Conservation (phyloP, 1,140 invertebrate species). For the Drosophila nigromelanica region DNA sequence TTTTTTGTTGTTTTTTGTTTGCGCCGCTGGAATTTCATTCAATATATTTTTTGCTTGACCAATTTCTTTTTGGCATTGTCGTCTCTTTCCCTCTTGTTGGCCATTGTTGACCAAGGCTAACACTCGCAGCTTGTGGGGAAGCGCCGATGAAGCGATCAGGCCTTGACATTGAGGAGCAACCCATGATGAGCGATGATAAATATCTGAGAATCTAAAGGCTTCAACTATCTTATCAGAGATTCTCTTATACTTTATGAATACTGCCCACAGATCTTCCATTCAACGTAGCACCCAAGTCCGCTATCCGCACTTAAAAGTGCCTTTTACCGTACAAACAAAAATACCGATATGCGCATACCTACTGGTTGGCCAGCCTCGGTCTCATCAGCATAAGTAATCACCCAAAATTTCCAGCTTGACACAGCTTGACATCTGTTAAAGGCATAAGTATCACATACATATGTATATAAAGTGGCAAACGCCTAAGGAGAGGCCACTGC, state of each 20-base stretch:
- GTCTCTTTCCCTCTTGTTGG: constrained; percentile 23
- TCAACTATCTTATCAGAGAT: too few relatives aligned
- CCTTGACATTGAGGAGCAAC: constrained; percentile 66
- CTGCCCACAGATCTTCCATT: too few relatives aligned
- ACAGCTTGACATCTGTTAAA: constrained; percentile 70
- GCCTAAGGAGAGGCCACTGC: constrained; percentile 56
- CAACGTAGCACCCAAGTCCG: too few relatives aligned
- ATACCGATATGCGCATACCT: too few relatives aligned
- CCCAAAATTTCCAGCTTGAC: constrained; percentile 56
- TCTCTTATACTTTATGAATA: too few relatives aligned
- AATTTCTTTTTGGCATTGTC: constrained; percentile 69
- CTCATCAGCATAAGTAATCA: constrained; percentile 46
- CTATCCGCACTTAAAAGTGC: too few relatives aligned
- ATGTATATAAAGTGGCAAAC: constrained; percentile 46
- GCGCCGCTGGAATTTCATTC: constrained; percentile 75
- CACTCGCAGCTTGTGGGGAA: constrained; percentile 2
- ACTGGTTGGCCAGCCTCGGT: background rate
- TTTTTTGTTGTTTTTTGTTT: constrained; percentile 30
- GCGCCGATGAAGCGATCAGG: constrained; percentile 72
- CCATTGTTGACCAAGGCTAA: constrained; percentile 59
- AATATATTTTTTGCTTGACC: constrained; percentile 66
- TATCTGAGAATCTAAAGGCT: too few relatives aligned
- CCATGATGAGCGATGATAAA: too few relatives aligned
- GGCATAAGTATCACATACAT: constrained; percentile 36
- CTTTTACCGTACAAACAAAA: too few relatives aligned